Evolutionary conservation across 1,140 invertebrate genomes (phyloP), one percentile per base, ranked within the genome.

Genomic region (Drosophila carrolli): DNA sequence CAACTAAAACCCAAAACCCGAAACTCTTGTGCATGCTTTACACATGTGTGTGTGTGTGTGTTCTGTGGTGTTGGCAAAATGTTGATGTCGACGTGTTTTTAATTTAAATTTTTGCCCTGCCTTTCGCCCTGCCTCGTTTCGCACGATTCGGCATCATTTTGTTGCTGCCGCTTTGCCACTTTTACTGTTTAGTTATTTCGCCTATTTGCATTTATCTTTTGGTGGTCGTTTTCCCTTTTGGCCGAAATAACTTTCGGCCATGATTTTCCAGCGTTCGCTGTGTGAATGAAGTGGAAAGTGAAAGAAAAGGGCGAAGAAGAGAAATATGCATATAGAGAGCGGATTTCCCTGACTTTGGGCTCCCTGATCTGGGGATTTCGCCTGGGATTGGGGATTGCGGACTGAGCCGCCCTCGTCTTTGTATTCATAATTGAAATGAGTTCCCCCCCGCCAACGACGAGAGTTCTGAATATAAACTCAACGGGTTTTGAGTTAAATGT

Each of bases 31-130:
- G 40, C 40, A 54, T 62, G 58, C 11, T 9, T 51, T 51, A 14
- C 7, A 19, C 23, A 44, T 51, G 35, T 50, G 19, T 63, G 37
- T 54, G n/a, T 50, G 37, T 54, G 29, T n/a, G 19, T 50, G 23
- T n/a, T 65, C 48, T 50, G 63, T 59, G 59, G 54, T 81, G 78
- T 78, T 78, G 60, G 70, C 65, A 65, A 78, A 83, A 78, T 79
- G 75, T 83, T 75, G 73, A 74, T 86, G 79, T 75, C 65, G 70
- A 88, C 75, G 83, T 86, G 79, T 88, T 86, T 88, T 88, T 86
- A 86, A 86, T 86, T 86, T 88, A 79, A 86, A 86, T 73, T 74
- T 83, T 72, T 55, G 80, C 60, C 80, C 5, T 56, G 53, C 8
- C 53, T 58, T 81, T 71, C 59, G 65, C 79, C 8, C 5, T 56